Evolutionary conservation across 2,888 invertebrate species (phyloP), one percentile per base, ranked within the genome.

Genomic region (Drosophila fulvimacula): DNA sequence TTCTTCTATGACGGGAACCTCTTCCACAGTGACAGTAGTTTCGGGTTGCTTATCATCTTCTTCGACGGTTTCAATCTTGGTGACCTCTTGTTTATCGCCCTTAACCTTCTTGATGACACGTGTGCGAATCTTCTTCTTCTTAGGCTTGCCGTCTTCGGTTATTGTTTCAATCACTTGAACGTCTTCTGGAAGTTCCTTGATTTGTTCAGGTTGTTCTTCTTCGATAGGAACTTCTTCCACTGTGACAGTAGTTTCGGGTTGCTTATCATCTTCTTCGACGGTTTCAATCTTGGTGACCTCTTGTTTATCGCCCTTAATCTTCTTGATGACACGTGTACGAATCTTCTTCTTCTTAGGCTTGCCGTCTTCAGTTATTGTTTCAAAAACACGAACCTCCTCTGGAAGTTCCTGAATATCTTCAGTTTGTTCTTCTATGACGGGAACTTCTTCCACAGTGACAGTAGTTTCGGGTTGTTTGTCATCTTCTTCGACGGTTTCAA

Each of bases 251-350:
- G 71, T 71, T 17, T 71, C 68, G 10, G 68, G 71, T 24, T 56
- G 52, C 7, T 68, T 71, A 32, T 71, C 68, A 46, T 71, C 71
- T 36, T 71, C 71, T 24, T 71, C 68, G 19, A 71, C 52, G n/a
- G 63, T 71, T 71, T 71, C 63, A 17, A 71, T 71, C 58, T 71
- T 71, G 59, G 68, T 71, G 17, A 71, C 68, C 21, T 71, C 71
- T 63, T 71, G 71, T 10, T 71, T 71, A 27, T 64, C 69, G n/a
- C 71, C 71, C 69, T 71, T 71, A n/a, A 71, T 52, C 69, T 71
- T 71, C 42, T 71, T 71, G 17, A 71, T 71, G 3, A 71, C 48
- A 10, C 71, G 71, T 15, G 71, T 71, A 13, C 71, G 71, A 5
- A 71, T 71, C 69, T 69, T 71, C 56, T 71, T 71, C 48, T 71